Evolutionary conservation across 2,113 vertebrate species (phyloP).

Genomic region (Trachemys scripta): DNA sequence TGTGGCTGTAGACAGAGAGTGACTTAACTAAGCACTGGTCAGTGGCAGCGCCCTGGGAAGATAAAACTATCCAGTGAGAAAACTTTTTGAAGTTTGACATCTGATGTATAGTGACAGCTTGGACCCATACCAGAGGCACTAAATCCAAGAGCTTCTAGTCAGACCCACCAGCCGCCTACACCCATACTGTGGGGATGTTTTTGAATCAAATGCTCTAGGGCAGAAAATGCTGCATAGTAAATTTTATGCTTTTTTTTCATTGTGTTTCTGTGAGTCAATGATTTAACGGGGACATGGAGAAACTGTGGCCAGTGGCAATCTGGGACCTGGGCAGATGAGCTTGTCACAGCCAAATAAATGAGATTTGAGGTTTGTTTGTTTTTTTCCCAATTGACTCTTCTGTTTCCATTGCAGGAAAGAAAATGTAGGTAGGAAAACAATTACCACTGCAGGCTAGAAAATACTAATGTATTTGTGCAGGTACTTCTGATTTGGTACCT

Average conservation of each 20-base stretch:
- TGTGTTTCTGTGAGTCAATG: slow-evolving; percentile 4
- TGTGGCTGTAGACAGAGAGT: not conserved
- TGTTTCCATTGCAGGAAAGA: slow-evolving; percentile 52
- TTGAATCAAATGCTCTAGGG: not conserved
- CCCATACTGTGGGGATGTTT: not conserved
- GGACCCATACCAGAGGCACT: not conserved
- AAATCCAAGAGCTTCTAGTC: not conserved
- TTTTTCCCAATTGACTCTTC: not conserved
- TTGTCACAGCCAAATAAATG: slow-evolving; percentile 46
- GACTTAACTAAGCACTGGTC: not conserved
- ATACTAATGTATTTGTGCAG: not conserved
- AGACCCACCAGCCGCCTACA: not conserved
- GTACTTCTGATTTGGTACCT: not conserved
- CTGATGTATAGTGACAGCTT: not conserved
- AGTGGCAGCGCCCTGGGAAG: not conserved
- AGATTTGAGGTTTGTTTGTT: not conserved
- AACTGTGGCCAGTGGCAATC: slow-evolving; percentile 16
- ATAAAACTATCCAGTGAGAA: not conserved
- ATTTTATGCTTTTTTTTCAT: not conserved
- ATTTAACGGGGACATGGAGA: slow-evolving; percentile 22
- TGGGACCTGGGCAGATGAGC: not conserved
- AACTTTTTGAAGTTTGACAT: not conserved
- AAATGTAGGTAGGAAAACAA: slow-evolving; percentile 34
- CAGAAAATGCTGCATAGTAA: not conserved
- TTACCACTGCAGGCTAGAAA: slow-evolving; percentile 38